Evolutionary conservation across 2,888 invertebrate species (phyloP), one percentile per base, ranked within the genome.

Genomic region (Tipula unca): DNA sequence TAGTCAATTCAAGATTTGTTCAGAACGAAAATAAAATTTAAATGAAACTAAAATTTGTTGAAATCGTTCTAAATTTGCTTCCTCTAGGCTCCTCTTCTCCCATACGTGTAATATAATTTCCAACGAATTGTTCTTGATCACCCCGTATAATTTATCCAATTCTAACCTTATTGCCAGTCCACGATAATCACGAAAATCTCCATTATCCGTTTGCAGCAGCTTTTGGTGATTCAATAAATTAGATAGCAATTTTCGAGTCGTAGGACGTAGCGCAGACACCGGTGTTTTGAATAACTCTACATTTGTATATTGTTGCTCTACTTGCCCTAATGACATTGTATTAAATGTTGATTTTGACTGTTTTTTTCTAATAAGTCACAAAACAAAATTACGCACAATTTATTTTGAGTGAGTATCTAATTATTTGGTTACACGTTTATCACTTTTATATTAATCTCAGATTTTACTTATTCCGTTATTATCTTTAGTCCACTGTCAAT

Each of bases 111-210:
- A 89, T 14, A 96, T 92, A 88, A 92, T 92, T 0, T 89, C 91
- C 39, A 93, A 93, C 36, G 94, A 94, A 89, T 95, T 94, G 1
- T 89, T 87, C 86, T 92, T 91, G 17, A 88, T 87, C 1, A 86
- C 89, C 32, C 91, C 90, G 86, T 95, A 91, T 36, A 91, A 91
- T 10, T 91, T 90, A 0, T 93, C 91, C 82, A 95, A 90, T 6
- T 93, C 92, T 84, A 93, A 92, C 85, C 95, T 90, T 87, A 93
- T 92, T 1, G 95, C 95, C 35, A 97, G 89, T 0, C 96, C 96
- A 87, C 94, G 92, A 96, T 96, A 96, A 89, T 96, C 96, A 87
- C 96, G 94, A 87, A 87, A 90, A 87, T 89, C 89, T 25, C 94
- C 94, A 89, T 93, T 93, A 86, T 94, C 93, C 10, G 93, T 93